phyloP scores from a whole-genome alignment of 92 coral and sea anemone species.

The Pocillopora meandrina region DNA sequence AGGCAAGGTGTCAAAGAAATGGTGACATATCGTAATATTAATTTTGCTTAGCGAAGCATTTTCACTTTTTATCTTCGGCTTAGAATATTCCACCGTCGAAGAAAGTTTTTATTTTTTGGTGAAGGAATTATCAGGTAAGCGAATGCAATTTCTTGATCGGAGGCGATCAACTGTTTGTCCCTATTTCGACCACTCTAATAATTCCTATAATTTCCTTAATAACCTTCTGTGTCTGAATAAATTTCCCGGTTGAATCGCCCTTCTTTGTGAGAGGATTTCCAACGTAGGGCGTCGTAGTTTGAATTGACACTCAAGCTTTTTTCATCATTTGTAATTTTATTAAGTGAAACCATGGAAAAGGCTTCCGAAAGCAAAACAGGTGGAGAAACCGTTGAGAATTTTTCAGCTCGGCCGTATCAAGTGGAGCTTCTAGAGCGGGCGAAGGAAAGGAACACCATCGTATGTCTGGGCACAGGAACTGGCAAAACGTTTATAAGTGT shows the following conservation, averaged over 20 bases:
- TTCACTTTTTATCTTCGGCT: not conserved
- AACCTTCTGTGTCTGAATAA: too few relatives aligned
- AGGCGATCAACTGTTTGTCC: too few relatives aligned
- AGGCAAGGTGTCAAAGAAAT: too few relatives aligned
- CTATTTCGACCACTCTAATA: too few relatives aligned
- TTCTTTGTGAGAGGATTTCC: too few relatives aligned
- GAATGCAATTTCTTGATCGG: too few relatives aligned
- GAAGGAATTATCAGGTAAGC: too few relatives aligned
- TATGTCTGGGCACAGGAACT: conserved; percentile 96
- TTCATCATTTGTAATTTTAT: not conserved
- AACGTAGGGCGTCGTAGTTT: too few relatives aligned
- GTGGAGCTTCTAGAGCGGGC: conserved; percentile 80
- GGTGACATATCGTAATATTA: too few relatives aligned
- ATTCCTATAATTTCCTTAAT: too few relatives aligned
- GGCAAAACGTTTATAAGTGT: conserved; percentile 98
- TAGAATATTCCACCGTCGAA: not conserved
- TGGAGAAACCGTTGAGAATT: not conserved
- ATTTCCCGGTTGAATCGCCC: not conserved
- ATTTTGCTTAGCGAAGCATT: conserved; percentile 18
- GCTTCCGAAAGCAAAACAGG: conserved; percentile 26
- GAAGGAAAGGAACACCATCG: conserved; percentile 77
- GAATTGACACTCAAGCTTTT: too few relatives aligned
- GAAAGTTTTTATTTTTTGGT: not conserved
- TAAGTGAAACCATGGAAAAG: not conserved
- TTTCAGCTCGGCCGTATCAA: conserved; percentile 86